phyloP scores from a whole-genome alignment of 2,113 vertebrate species.

The Hypocryptadius cinnamomeus region DNA sequence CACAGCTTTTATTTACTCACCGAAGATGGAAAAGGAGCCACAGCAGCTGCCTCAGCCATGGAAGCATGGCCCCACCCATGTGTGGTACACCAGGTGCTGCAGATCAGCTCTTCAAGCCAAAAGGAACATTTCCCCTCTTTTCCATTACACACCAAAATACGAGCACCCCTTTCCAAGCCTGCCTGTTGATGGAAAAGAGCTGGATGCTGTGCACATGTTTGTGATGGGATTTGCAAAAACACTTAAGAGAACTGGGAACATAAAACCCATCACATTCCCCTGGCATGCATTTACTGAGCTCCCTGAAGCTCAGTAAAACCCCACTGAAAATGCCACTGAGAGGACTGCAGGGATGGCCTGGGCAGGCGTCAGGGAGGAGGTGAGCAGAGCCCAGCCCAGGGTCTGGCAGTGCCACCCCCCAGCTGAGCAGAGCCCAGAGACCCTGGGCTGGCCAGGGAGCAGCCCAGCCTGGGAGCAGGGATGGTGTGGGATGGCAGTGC shows the following conservation, averaged over 20 bases:
- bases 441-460: neutral
- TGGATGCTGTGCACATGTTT: neutral
- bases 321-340: neutral
- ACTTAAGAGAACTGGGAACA: neutral
- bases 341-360: too few species aligned
- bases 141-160: neutral
- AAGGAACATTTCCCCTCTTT: neutral
- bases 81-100: neutral
- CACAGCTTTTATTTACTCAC: neutral
- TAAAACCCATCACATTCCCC: neutral
- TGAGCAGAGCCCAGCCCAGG: neutral
- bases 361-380: neutral
- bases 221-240: neutral
- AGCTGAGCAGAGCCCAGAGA: neutral
- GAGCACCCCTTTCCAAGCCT: neutral
- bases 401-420: too few species aligned
- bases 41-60: neutral
- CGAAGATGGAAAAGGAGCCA: neutral
- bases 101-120: neutral
- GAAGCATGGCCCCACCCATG: neutral
- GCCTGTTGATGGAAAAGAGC: neutral
- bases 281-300: fast-evolving
- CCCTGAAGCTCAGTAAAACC: neutral
- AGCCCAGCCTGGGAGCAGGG: neutral
- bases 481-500: neutral